Conservation (phyloP, 2,113 vertebrate genomes). For the Chrysochloris asiatica region DNA sequence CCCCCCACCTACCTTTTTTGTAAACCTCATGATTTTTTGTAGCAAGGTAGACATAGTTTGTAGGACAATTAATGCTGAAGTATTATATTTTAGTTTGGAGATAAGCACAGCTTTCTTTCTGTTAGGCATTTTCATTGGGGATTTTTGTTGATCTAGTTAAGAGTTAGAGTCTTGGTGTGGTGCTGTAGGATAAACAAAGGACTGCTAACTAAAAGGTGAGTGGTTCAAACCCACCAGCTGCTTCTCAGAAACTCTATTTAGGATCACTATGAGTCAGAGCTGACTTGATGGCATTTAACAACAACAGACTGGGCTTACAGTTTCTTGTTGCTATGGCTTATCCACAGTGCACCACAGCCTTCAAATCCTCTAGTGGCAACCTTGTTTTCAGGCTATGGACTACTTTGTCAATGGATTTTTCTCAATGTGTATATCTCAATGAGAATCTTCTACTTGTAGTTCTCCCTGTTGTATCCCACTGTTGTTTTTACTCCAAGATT, state of each 20-base stretch:
- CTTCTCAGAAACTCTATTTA: no score
- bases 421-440: neutral
- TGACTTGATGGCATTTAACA: no score
- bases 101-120: neutral
- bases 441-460: neutral
- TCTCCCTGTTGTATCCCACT: neutral
- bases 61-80: neutral
- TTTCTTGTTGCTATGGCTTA: neutral
- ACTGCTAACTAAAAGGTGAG: no score
- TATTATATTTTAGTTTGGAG: neutral
- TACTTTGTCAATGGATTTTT: neutral
- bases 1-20: neutral
- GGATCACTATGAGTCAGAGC: no score
- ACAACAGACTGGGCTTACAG: neutral
- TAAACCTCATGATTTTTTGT: neutral
- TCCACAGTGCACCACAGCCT: neutral
- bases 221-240: no score
- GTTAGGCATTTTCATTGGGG: neutral
- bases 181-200: no score
- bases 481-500: neutral
- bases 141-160: slow-evolving; percentile 11
- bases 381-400: neutral
- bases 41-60: neutral
- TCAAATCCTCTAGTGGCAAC: neutral
- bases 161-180: no score